These are phyloP conservation scores for Leiothrix lutea DNA, from an alignment of 2,113 vertebrate genomes.

Conservation along the genomic window DNA sequence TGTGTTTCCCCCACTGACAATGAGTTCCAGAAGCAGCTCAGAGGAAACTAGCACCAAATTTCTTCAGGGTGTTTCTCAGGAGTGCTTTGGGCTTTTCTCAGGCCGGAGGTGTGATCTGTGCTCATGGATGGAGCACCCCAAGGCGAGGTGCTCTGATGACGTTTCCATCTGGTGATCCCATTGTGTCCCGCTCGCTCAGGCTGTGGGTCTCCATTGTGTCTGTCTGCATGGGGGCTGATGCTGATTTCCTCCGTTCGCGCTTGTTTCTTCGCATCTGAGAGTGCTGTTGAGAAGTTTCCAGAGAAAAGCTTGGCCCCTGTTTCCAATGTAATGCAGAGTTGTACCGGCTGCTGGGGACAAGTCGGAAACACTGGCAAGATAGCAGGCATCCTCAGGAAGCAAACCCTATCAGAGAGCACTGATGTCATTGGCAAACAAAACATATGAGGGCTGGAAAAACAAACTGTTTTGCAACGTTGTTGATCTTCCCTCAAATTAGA, in stretches of 20 bases:
- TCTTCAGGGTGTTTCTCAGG: neutral
- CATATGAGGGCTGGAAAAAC: constrained; percentile 56
- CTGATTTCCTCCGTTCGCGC: neutral
- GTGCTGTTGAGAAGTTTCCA: constrained; percentile 21
- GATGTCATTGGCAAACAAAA: constrained; percentile 67
- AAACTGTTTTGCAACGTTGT: constrained; percentile 21
- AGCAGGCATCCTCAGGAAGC: constrained; percentile 69
- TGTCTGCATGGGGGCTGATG: neutral
- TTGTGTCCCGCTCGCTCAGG: accelerated
- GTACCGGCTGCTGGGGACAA: constrained; percentile 41
- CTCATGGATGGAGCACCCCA: neutral
- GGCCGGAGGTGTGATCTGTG: accelerated
- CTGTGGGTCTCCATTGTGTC: neutral
- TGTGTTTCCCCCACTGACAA: neutral
- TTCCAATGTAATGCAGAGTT: neutral
- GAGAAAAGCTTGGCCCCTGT: constrained; percentile 29
- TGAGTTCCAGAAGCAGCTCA: neutral
- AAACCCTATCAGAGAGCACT: constrained; percentile 51
- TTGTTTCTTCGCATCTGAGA: neutral
- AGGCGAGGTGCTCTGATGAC: neutral
- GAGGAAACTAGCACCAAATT: neutral
- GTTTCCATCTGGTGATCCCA: neutral
- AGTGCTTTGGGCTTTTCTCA: neutral
- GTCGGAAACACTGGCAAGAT: constrained; percentile 66
- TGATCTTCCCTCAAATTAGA: constrained; percentile 45